phyloP scores from a whole-genome alignment of 1,140 invertebrate genomes.

The Drosophila miranda region DNA sequence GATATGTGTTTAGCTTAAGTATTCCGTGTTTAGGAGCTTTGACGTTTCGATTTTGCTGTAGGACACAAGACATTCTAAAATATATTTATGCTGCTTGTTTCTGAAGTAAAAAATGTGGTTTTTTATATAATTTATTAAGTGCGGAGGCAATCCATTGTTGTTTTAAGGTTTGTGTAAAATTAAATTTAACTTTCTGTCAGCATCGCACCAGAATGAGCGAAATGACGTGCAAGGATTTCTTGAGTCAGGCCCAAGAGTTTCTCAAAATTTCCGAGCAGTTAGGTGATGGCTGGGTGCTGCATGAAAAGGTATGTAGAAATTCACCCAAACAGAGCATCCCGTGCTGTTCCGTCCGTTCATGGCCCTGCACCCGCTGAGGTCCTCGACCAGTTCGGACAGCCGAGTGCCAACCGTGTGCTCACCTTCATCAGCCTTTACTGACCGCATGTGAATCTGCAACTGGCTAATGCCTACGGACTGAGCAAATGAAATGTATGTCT shows the following conservation, averaged over 20 bases:
- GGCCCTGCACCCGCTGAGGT: conserved; percentile 82
- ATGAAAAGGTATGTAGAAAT: conserved; percentile 51
- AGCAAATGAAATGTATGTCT: background rate
- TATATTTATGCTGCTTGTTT: conserved; percentile 38
- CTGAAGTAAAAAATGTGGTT: conserved; percentile 22
- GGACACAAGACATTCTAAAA: conserved; percentile 32
- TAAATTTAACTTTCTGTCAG: conserved; percentile 13
- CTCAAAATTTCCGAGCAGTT: conserved; percentile 61
- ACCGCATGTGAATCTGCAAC: conserved; percentile 76
- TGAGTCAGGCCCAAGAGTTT: conserved; percentile 59
- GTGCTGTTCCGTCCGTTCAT: conserved; percentile 82
- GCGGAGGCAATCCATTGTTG: background rate
- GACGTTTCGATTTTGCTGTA: conserved; percentile 38
- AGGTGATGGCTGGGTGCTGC: conserved; percentile 66
- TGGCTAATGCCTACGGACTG: conserved; percentile 74
- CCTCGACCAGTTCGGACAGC: conserved; percentile 70
- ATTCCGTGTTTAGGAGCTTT: conserved; percentile 53
- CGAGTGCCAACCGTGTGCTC: conserved; percentile 79
- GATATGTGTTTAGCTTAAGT: conserved; percentile 52
- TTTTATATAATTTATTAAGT: background rate
- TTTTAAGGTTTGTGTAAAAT: background rate
- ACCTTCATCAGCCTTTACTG: conserved; percentile 82
- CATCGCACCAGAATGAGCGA: conserved; percentile 25
- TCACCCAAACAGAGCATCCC: conserved; percentile 83
- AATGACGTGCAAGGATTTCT: conserved; percentile 67